Evolutionary conservation across 2,797 vertebrate genomes (phyloP).

Genomic region (Ciconia nigra): DNA sequence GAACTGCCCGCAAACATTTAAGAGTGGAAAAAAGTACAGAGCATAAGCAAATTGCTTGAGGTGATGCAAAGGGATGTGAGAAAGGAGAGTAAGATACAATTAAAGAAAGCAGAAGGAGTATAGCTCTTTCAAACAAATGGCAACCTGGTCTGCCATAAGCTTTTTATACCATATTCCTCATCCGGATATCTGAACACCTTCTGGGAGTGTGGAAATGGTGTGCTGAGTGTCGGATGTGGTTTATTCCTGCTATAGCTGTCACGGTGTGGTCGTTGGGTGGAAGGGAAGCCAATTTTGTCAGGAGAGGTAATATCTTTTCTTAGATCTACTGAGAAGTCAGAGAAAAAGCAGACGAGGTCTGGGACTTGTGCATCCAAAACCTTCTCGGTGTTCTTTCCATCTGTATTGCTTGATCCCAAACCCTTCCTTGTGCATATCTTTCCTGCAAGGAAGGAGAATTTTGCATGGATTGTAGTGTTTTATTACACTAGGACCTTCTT

Average conservation of each 20-base stretch:
- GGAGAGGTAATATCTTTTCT: neutral
- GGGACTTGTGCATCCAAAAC: neutral
- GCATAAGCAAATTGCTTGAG: neutral
- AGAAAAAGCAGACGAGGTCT: neutral
- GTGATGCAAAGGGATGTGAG: neutral
- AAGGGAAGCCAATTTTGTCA: neutral
- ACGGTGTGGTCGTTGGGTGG: neutral
- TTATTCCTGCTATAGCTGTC: neutral
- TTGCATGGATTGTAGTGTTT: neutral
- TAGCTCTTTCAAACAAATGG: neutral
- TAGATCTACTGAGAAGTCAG: neutral
- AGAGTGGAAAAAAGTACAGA: neutral
- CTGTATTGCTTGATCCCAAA: neutral
- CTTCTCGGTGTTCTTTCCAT: neutral
- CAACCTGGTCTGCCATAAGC: neutral
- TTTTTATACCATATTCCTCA: neutral
- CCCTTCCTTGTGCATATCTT: neutral
- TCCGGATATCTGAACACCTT: neutral
- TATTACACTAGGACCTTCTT: neutral
- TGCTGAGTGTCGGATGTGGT: neutral
- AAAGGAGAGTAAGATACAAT: neutral
- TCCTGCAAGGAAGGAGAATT: neutral
- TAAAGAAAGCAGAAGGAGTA: neutral
- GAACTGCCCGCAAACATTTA: neutral
- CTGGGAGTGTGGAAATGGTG: neutral